Evolutionary conservation across 1,140 invertebrate species (phyloP), one percentile per base, ranked within the genome.

Genomic region (Trissolcus basalis): DNA sequence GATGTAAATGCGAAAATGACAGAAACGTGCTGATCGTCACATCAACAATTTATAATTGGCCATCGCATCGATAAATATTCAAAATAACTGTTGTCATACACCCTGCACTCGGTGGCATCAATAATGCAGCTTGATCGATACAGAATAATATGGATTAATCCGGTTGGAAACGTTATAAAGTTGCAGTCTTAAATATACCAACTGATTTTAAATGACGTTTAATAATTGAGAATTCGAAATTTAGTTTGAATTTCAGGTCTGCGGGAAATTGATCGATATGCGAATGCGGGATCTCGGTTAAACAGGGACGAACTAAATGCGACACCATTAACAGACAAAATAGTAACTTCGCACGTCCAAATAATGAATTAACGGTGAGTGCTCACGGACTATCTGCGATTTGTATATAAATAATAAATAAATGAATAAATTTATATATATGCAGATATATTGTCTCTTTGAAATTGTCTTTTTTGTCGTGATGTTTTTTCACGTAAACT

Each of bases 351-450:
- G 58, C 51, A 53, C 56, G 39, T 61, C 10, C 19, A 19, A 61
- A 61, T 61, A 70, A 70, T 61, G 56, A 61, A 70, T 70, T 70
- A 60, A 69, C 54, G 50, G 44, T n/a, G 11, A 41, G 36, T 19
- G 53, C 27, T 47, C 50, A 47, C 41, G 32, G 54, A 54, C 56
- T 55, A 41, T 48, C 50, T n/a, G 50, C 35, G 43, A 49, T 69
- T 54, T 59, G 50, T 67, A 51, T 69, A 50, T 68, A 56, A 39
- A n/a, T n/a, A n/a, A n/a, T n/a, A n/a, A n/a, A n/a, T n/a, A n/a
- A n/a, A n/a, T n/a, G n/a, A n/a, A n/a, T n/a, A n/a, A n/a, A n/a
- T n/a, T n/a, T n/a, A n/a, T n/a, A n/a, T n/a, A n/a, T n/a, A n/a
- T n/a, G n/a, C n/a, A n/a, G n/a, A 6, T 27, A 27, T 27, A 27